phyloP scores from a whole-genome alignment of 2,797 vertebrate species.

The Pantherophis alleghaniensis region DNA sequence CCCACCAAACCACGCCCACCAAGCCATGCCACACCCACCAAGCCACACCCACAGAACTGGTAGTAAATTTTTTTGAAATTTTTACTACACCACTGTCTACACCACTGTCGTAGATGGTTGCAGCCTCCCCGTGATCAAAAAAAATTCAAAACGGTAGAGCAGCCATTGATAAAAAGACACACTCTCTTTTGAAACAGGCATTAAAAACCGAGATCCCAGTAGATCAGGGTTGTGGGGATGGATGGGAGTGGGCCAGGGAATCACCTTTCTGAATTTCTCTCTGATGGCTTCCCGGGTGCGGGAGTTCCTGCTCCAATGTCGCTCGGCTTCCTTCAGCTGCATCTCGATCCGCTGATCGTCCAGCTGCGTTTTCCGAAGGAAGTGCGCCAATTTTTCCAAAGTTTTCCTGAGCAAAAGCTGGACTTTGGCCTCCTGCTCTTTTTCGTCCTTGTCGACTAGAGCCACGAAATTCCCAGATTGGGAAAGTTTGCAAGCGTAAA shows the following conservation, averaged over 20 bases:
- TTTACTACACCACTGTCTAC: too few relatives aligned
- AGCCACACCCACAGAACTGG: too few relatives aligned
- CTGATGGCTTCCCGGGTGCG: neutral
- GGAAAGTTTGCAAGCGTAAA: neutral
- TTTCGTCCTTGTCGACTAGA: constrained; percentile 80
- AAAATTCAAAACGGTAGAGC: neutral
- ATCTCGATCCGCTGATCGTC: constrained; percentile 64
- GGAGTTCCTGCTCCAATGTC: constrained; percentile 23
- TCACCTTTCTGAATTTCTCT: constrained; percentile 54
- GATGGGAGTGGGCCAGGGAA: too few relatives aligned
- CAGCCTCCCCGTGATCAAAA: neutral
- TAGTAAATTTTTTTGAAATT: too few relatives aligned
- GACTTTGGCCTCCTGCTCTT: constrained; percentile 77
- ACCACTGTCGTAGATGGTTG: too few relatives aligned
- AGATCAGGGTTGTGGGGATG: neutral
- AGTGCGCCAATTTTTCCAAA: constrained; percentile 76
- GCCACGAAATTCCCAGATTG: neutral
- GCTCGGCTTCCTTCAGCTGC: constrained; percentile 56
- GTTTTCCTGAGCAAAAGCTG: constrained; percentile 68
- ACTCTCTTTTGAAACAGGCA: neutral
- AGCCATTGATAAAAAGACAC: neutral
- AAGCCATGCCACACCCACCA: too few relatives aligned
- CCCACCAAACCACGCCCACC: too few relatives aligned
- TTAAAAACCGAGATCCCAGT: neutral
- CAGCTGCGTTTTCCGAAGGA: constrained; percentile 71